phyloP scores from a whole-genome alignment of 1,140 invertebrate genomes.

The Onthophagus taurus region DNA sequence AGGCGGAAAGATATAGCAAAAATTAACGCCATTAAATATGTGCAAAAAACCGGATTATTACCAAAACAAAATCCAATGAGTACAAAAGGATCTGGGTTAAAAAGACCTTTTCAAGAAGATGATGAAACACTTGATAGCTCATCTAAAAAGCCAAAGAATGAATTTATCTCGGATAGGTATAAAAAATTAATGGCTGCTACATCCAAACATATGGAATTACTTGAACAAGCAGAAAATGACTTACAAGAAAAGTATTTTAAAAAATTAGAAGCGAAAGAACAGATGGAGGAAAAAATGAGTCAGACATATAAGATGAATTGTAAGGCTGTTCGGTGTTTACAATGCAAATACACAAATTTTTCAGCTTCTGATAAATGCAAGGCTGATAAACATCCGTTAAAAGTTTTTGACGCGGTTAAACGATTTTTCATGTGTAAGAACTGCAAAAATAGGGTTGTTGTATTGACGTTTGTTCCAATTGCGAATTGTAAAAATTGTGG shows the following conservation, averaged over 20 bases:
- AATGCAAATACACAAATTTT: constrained; percentile 84
- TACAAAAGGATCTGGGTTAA: constrained; percentile 46
- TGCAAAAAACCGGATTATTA: constrained; percentile 54
- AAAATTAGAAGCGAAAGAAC: constrained; percentile 80
- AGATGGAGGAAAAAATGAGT: constrained; percentile 87
- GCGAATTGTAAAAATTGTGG: constrained; percentile 69
- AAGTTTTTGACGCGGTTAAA: constrained; percentile 69
- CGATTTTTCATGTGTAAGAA: constrained; percentile 84
- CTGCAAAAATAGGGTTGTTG: constrained; percentile 73
- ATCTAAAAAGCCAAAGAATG: constrained; percentile 41
- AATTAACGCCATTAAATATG: constrained; percentile 56
- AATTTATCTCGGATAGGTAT: constrained; percentile 54
- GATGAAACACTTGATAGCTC: constrained; percentile 36
- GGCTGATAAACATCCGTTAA: constrained; percentile 66
- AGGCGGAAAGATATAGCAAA: constrained; percentile 50
- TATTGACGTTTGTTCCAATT: constrained; percentile 66
- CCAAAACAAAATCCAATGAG: constrained; percentile 60
- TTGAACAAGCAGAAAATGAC: constrained; percentile 61
- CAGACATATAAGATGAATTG: constrained; percentile 72
- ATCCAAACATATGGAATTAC: constrained; percentile 66
- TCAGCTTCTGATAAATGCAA: constrained; percentile 78
- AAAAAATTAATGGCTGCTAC: constrained; percentile 69
- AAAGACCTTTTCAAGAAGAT: constrained; percentile 45
- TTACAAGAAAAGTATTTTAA: constrained; percentile 80
- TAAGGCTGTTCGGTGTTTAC: constrained; percentile 79